Conservation (phyloP, 2,797 vertebrate genomes). For the Halcyon leucocephala region DNA sequence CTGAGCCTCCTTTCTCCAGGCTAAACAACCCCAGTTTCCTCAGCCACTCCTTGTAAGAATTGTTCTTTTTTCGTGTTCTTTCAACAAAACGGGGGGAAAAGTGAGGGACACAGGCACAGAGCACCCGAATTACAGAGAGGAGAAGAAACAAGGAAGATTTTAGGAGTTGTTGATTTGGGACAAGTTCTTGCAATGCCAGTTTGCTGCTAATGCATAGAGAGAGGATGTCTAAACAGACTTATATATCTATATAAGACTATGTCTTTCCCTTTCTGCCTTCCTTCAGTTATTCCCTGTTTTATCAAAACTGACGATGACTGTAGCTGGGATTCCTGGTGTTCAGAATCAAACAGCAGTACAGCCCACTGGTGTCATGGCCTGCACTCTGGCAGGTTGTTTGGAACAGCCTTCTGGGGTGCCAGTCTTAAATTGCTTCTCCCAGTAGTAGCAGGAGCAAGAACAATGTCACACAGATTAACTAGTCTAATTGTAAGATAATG, state of each 20-base stretch:
- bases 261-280: background rate
- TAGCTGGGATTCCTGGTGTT: background rate
- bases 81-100: background rate
- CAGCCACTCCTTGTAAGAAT: accelerated
- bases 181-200: background rate
- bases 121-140: background rate
- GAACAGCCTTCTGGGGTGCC: background rate
- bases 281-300: background rate
- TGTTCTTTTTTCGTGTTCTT: background rate
- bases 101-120: background rate
- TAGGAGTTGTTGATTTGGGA: background rate
- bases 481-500: background rate
- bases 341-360: background rate
- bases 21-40: background rate
- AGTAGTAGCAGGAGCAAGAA: background rate
- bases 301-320: accelerated
- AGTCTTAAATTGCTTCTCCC: background rate
- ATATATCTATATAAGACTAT: background rate
- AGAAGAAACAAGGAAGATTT: background rate
- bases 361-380: background rate
- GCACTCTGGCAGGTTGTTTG: background rate
- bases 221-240: background rate
- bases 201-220: background rate
- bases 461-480: background rate
- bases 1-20: background rate